Percentiles rank a stretch among this genome's conserved stretches.
phyloP scores from a whole-genome alignment of 2,113 vertebrate genomes.

The Halichoeres trimaculatus region DNA sequence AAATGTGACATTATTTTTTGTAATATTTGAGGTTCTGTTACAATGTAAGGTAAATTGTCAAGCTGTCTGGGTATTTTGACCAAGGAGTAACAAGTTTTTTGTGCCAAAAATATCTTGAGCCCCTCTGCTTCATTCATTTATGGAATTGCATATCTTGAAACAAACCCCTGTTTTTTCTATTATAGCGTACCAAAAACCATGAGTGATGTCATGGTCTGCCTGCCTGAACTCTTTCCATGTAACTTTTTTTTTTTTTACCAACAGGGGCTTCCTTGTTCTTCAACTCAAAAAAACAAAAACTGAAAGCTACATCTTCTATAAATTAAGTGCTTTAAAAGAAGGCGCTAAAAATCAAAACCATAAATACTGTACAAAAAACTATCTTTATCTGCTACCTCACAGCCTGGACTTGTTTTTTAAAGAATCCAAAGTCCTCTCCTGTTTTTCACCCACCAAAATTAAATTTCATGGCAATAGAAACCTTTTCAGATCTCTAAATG shows the following conservation, averaged over 20 bases:
- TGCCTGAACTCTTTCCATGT: not conserved
- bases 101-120: not conserved
- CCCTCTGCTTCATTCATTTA: not conserved
- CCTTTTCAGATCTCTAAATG: conserved; percentile 24
- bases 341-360: conserved; percentile 82
- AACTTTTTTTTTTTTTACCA: not conserved
- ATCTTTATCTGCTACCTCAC: conserved; percentile 65
- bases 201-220: not conserved
- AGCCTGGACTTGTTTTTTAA: conserved; percentile 50
- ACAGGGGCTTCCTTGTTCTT: conserved; percentile 28
- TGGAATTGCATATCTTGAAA: not conserved
- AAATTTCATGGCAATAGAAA: conserved; percentile 36
- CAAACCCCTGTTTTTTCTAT: conserved; percentile 1
- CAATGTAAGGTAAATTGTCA: not conserved
- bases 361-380: conserved; percentile 90
- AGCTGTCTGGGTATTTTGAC: not conserved
- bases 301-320: conserved; percentile 79
- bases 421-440: conserved; percentile 29
- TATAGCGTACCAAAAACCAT: not conserved
- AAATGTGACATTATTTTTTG: not conserved
- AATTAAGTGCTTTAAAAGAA: conserved; percentile 87
- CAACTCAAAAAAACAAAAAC: conserved; percentile 47
- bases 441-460: conserved; percentile 23
- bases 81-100: not conserved
- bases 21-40: not conserved